Evolutionary conservation across 2,113 vertebrate species (phyloP).

Genomic region (Gambusia holbrooki): DNA sequence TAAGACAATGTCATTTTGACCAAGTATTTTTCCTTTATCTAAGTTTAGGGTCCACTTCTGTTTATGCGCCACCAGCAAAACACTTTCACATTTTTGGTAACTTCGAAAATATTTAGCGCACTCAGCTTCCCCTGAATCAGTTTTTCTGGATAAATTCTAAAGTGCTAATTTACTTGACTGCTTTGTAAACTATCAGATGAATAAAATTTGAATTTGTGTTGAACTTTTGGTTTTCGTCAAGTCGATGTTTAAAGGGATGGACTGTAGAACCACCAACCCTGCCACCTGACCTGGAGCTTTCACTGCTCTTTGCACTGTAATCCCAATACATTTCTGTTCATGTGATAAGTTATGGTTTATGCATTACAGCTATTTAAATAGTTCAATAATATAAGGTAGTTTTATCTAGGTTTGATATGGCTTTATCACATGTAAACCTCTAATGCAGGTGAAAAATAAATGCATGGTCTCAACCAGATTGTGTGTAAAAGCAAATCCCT

Average conservation of each 20-base stretch:
- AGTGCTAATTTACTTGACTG: no score
- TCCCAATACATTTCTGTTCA: not conserved
- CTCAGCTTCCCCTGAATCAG: no score
- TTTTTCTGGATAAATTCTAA: no score
- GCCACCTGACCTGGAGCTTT: not conserved
- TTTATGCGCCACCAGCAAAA: no score
- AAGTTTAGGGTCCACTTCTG: no score
- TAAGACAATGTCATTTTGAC: no score
- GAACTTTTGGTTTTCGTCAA: not conserved
- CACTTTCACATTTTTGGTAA: no score
- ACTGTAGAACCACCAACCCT: not conserved
- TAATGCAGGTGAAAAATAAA: not conserved
- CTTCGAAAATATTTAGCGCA: no score
- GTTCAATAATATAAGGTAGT: not conserved
- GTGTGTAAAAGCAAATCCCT: conserved; percentile 1
- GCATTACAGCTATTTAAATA: not conserved
- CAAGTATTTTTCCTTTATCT: no score
- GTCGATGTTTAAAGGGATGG: not conserved
- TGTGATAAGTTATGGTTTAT: not conserved
- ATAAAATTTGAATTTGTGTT: not conserved
- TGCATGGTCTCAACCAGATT: not conserved
- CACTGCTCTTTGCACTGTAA: not conserved
- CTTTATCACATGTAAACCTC: not conserved
- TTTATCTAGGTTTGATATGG: not conserved
- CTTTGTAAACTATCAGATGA: no score